These are phyloP conservation scores for Caenorhabditis sp. DNA, from an alignment of 2,888 invertebrate species.

Conservation along the genomic window DNA sequence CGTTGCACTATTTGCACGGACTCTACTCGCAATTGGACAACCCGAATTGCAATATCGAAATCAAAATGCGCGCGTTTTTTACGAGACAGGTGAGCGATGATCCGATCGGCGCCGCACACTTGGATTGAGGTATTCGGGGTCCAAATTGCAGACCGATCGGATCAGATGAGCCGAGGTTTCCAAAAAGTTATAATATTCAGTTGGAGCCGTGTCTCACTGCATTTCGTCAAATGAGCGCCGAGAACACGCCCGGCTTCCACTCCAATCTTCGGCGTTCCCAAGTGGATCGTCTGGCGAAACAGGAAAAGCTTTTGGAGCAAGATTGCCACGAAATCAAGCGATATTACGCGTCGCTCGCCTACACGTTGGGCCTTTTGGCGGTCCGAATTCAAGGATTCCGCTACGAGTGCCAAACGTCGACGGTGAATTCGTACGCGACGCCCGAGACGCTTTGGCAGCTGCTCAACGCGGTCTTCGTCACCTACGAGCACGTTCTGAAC, in stretches of 20 bases:
- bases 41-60: slow-evolving; percentile 40
- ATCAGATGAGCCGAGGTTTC: background rate
- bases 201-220: slow-evolving; percentile 57
- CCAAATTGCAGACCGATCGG: too few species aligned
- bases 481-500: slow-evolving; percentile 61
- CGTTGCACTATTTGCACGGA: slow-evolving; percentile 57
- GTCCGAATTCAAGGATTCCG: slow-evolving; percentile 74
- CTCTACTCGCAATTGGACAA: slow-evolving; percentile 59
- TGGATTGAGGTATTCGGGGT: too few species aligned
- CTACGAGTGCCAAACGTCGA: slow-evolving; percentile 62
- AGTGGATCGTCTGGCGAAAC: slow-evolving; percentile 50
- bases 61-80: slow-evolving; percentile 34
- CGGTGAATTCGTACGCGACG: slow-evolving; percentile 16
- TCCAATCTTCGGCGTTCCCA: slow-evolving; percentile 45
- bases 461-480: slow-evolving; percentile 49
- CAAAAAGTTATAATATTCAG: slow-evolving; percentile 21
- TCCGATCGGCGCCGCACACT: too few species aligned
- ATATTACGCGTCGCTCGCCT: slow-evolving; percentile 71
- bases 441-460: slow-evolving; percentile 53
- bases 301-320: slow-evolving; percentile 42
- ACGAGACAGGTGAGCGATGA: slow-evolving; percentile 39
- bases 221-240: slow-evolving; percentile 44
- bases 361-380: slow-evolving; percentile 73
- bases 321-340: slow-evolving; percentile 59
- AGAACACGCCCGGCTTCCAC: slow-evolving; percentile 44